Evolutionary conservation across 2,797 vertebrate genomes (phyloP).

Genomic region (Leptatherina wallacei): DNA sequence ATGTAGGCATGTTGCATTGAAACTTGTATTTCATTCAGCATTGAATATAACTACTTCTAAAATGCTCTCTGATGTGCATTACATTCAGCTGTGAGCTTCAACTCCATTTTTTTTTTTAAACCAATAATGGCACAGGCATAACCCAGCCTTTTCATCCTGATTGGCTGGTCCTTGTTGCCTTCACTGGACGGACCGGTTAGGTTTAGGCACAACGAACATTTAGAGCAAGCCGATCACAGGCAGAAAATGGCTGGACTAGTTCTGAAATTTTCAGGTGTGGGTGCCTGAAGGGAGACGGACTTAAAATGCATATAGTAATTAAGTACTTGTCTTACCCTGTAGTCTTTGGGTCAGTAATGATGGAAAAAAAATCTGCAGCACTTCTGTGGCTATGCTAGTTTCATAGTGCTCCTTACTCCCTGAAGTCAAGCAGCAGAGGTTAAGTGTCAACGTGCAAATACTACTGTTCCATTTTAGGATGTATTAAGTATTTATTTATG

Average conservation of each 20-base stretch:
- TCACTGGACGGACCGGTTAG: background rate
- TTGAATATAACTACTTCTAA: background rate
- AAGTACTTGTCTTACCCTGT: background rate
- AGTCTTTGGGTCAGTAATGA: background rate
- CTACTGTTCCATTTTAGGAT: background rate
- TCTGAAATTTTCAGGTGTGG: background rate
- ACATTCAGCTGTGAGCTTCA: background rate
- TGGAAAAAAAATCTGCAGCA: background rate
- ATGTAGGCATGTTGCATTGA: background rate
- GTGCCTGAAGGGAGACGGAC: background rate
- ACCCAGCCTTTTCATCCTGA: background rate
- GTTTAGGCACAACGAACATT: conserved; percentile 5
- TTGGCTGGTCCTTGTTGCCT: background rate
- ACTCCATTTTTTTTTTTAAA: background rate
- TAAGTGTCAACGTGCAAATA: background rate
- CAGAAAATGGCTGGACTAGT: background rate
- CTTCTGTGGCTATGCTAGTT: background rate
- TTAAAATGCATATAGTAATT: background rate
- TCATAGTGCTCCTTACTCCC: background rate
- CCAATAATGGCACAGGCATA: background rate
- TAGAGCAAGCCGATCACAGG: background rate
- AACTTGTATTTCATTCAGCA: background rate
- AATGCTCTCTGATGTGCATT: conserved; percentile 1
- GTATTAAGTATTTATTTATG: background rate
- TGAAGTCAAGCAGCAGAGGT: conserved; percentile 13